Base-by-base conservation (phyloP, 1,140 invertebrate genomes). In the Saccostrea echinata region DNA sequence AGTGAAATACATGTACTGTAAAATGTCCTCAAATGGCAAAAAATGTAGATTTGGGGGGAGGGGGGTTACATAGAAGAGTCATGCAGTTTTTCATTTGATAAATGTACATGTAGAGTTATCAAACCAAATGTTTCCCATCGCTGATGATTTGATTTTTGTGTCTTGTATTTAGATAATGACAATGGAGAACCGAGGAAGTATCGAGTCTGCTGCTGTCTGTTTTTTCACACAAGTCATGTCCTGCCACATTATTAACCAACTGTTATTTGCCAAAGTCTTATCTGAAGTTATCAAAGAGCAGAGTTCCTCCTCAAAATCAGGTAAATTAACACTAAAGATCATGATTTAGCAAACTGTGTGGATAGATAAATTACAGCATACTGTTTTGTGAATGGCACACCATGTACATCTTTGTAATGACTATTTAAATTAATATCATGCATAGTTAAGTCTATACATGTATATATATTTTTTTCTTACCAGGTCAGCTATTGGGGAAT, bases 221-320 rank as follows among this genome's bases (percentile, higher is more conserved):
- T 95, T 95, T 85, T 94, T 96, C 91, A 94, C 92, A 21, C 90
- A 96, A 90, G 97, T 98, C 90, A 98, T 97, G 86, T 97, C 97
- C 92, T 97, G 97, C 93, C 98, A 98, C 95, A 96, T 97, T 0
- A 96, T 95, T 71, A 98, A 98, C 95, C 98, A 98, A 95, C 96
- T 97, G 83, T 95, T 97, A 21, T 96, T 98, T 55, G 97, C 98
- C 6, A 96, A 96, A 87, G 96, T 97, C 12, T 94, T 99, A 0
- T 97, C 96, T 89, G 96, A 97, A 88, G 96, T 97, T 2, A 96
- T 97, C 76, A 95, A 95, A 52, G 96, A 97, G 91, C 96, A 97
- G 91, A 96, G 97, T 91, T 95, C 93, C 94, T 95, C 94, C 94
- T 90, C 92, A 16, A 96, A 96, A 24, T 95, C 96, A 92, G 96